Conservation (phyloP, 2,888 invertebrate species). For the Noctua fimbriata region DNA sequence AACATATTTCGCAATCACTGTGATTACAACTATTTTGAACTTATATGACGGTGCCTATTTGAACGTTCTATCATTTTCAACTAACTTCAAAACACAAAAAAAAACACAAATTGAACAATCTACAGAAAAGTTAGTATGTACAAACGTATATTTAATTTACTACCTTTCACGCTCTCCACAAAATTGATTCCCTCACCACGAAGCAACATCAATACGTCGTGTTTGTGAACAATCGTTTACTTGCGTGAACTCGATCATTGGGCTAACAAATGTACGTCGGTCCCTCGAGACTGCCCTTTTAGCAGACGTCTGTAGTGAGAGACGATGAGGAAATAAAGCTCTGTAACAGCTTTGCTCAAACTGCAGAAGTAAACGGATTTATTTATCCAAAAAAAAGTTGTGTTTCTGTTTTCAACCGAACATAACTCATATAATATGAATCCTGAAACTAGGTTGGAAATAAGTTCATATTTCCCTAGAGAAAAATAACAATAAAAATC, state of each 20-base stretch:
- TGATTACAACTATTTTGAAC: no score
- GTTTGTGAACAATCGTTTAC: constrained; percentile 34
- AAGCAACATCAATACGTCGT: constrained; percentile 9
- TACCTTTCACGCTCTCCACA: background rate
- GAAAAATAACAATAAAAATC: background rate
- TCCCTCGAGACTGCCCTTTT: constrained; percentile 29
- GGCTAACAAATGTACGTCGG: constrained; percentile 14
- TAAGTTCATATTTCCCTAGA: background rate
- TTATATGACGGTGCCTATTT: no score
- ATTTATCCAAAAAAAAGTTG: background rate
- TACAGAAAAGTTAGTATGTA: background rate
- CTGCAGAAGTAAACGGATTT: constrained; percentile 21
- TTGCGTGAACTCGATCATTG: constrained; percentile 23
- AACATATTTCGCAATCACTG: background rate
- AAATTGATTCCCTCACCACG: constrained; percentile 6
- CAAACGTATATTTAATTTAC: background rate
- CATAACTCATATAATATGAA: background rate
- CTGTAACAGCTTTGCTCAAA: background rate
- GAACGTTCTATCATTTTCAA: no score
- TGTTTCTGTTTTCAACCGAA: background rate
- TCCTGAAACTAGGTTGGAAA: background rate
- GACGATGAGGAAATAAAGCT: constrained; percentile 19
- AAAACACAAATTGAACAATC: background rate
- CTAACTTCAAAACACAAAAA: background rate
- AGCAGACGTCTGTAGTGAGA: constrained; percentile 28